Percentiles rank a stretch among this genome's conserved stretches.
These are phyloP conservation scores for Acanthochromis polyacanthus DNA, from an alignment of 2,113 vertebrate genomes.

Conservation along the genomic window DNA sequence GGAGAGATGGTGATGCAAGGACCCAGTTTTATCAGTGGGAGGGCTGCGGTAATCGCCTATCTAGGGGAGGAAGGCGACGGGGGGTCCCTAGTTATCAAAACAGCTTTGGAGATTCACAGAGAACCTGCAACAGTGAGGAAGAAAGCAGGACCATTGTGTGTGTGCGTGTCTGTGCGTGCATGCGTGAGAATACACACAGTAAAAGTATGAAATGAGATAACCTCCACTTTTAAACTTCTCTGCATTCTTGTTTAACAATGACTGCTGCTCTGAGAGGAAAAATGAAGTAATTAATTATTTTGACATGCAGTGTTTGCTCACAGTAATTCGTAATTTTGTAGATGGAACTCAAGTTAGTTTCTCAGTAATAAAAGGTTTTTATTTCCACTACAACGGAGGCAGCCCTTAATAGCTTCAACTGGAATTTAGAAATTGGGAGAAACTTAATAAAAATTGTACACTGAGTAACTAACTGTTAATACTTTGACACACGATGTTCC, in stretches of 20 bases:
- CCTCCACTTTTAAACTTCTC: conserved; percentile 12
- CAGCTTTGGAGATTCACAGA: conserved; percentile 52
- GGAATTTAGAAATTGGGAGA: too few relatives aligned
- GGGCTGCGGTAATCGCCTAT: conserved; percentile 56
- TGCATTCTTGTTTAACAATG: conserved; percentile 15
- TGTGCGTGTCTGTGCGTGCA: not conserved
- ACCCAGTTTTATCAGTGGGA: conserved; percentile 48
- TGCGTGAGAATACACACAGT: not conserved
- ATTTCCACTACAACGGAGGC: not conserved
- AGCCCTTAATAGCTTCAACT: too few relatives aligned
- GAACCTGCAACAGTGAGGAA: conserved; percentile 41
- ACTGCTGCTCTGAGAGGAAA: not conserved
- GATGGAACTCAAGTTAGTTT: conserved; percentile 17
- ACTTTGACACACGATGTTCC: too few relatives aligned
- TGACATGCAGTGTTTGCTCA: conserved; percentile 4
- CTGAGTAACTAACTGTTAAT: too few relatives aligned
- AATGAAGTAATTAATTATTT: conserved; percentile 44
- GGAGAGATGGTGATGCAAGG: conserved; percentile 34
- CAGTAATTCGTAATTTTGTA: not conserved
- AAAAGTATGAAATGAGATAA: conserved; percentile 28
- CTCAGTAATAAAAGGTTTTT: not conserved
- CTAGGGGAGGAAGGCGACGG: conserved; percentile 32
- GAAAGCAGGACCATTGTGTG: conserved; percentile 17
- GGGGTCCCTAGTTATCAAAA: conserved; percentile 61
- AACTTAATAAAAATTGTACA: too few relatives aligned